phyloP scores from a whole-genome alignment of 2,113 vertebrate genomes.

The Euleptes europaea region DNA sequence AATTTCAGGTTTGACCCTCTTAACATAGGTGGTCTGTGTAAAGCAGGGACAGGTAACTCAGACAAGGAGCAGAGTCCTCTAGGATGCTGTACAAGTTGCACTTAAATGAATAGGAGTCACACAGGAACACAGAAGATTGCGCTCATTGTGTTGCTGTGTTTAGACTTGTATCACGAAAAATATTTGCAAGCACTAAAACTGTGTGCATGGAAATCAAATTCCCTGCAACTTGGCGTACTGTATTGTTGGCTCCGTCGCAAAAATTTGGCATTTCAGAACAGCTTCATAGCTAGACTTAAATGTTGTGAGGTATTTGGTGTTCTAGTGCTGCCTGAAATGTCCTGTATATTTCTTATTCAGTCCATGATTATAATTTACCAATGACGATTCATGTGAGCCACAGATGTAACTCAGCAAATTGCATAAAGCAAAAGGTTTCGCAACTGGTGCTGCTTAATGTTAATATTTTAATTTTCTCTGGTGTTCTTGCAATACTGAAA shows the following conservation, averaged over 20 bases:
- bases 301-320: neutral
- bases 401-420: neutral
- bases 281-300: neutral
- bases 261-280: neutral
- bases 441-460: constrained; percentile 29
- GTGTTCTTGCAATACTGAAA: constrained; percentile 37
- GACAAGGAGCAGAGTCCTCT: neutral
- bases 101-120: neutral
- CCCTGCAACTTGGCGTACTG: rapidly evolving
- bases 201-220: neutral
- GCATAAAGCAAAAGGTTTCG: constrained; percentile 11
- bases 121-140: neutral
- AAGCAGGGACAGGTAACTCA: neutral
- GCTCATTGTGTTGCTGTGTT: neutral
- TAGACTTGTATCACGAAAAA: neutral
- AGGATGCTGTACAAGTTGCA: neutral
- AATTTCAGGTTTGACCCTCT: neutral
- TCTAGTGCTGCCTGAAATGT: neutral
- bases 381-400: neutral
- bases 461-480: constrained; percentile 40
- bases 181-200: neutral
- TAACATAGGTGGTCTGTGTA: neutral
- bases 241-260: neutral
- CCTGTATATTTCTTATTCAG: neutral
- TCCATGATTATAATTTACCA: neutral